A percentile compares a stretch with the other conserved stretches of the same genome.
Conservation (phyloP, 2,888 invertebrate genomes). For the Deroplatys truncata region DNA sequence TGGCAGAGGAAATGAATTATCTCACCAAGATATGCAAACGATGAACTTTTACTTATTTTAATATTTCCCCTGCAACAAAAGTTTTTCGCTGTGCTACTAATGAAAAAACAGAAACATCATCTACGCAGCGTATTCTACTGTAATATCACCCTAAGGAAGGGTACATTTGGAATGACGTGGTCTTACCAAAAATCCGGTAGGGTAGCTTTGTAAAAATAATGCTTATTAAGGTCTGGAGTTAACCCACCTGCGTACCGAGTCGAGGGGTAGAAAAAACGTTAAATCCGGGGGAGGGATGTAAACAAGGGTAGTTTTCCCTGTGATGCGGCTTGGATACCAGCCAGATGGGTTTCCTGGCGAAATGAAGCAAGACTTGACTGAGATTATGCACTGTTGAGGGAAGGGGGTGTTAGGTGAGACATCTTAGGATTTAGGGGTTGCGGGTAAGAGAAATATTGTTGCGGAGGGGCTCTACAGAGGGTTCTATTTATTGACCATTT, state of each 20-base stretch:
- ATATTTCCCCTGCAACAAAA: too few species aligned
- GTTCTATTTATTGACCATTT: constrained; percentile 28
- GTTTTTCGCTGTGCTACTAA: too few species aligned
- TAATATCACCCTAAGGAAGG: too few species aligned
- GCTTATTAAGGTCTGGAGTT: not conserved
- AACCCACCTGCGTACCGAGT: not conserved
- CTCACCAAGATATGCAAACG: too few species aligned
- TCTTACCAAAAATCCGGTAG: not conserved
- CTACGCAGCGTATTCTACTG: too few species aligned
- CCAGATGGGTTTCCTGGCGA: not conserved
- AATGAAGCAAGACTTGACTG: not conserved
- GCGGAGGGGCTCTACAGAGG: constrained; percentile 8
- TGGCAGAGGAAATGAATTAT: too few species aligned
- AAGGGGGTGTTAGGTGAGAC: not conserved
- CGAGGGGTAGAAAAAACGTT: not conserved
- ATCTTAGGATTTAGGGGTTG: not conserved
- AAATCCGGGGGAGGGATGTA: not conserved
- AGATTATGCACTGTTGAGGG: not conserved
- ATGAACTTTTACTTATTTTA: too few species aligned
- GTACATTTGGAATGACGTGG: not conserved
- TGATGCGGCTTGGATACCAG: not conserved
- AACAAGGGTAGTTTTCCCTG: not conserved
- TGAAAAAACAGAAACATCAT: too few species aligned
- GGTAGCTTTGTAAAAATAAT: not conserved
- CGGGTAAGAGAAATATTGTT: constrained; percentile 15